Base-by-base conservation (phyloP, 1,140 invertebrate genomes). In the Eupristina koningsbergeri region DNA sequence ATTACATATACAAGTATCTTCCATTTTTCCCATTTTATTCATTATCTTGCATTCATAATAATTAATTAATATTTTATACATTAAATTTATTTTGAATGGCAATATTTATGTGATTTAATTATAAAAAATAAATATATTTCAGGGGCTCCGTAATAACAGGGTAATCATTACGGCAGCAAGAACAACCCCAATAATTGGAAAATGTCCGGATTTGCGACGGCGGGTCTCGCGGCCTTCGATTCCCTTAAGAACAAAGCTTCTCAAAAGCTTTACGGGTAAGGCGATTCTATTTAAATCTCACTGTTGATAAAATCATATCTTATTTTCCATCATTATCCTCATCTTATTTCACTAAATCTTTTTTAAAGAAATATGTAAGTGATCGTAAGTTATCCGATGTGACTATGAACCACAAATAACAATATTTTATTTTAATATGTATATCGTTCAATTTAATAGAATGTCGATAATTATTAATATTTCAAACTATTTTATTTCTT, bases 111-210 rank as follows among this genome's bases (percentile, higher is more conserved):
- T 9, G 2, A 53, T 53, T 9, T 17, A 53, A 15, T 53, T 53
- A 53, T 8, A 7, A 41, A 41, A 2, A 41, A 36, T 19, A 71
- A n/a, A 3, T 47, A 13, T 19, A 50, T 88, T 89, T 84, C 69
- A 92, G 92, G 91, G 91, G 90, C 91, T 91, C 91, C 89, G 86
- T 86, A 88, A 88, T 86, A 89, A 88, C 87, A 91, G 85, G 83
- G 47, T 73, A 84, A 85, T 86, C 82, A 83, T 83, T 69, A 82
- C 36, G 64, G 84, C 67, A 84, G 67, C 75, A 75, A 80, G 71
- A 84, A 90, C 91, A 92, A 92, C 89, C 91, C 90, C 91, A 92
- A 92, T 92, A 92, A 92, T 92, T 92, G 88, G 87, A 92, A 90
- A 91, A 93, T 93, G 92, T 92, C 92, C 90, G 88, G 91, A 93